Evolutionary conservation across 1,140 invertebrate species (phyloP), one percentile per base, ranked within the genome.

Genomic region (Drosophila tani): DNA sequence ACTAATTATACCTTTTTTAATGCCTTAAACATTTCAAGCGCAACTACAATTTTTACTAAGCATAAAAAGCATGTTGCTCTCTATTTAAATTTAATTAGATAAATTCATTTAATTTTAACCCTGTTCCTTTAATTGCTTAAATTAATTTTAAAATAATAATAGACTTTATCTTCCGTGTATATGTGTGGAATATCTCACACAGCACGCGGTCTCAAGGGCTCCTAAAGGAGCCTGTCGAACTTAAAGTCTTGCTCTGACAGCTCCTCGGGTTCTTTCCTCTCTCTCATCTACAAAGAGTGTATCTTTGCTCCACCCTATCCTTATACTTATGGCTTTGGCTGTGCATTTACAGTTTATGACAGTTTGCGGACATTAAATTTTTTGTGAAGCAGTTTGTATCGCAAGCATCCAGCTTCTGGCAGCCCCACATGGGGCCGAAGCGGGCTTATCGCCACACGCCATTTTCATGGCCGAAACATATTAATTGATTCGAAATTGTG

Each of bases 311-410:
- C 63, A n/a, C 24, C 65, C 49, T 73, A 21, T 63, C 57, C 79
- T 60, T 66, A 75, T 57, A 29, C 47, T 58, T 60, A 56, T 67
- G 47, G 27, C 60, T 66, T 51, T 75, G 62, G 66, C 69, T 63
- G 56, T 67, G 40, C 60, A 71, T 84, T 84, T 81, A 58, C 71
- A 84, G 81, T 80, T 83, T 84, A 80, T 83, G 76, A 84, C 76
- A 84, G 71, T 83, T 83, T 83, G 55, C 47, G 70, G 70, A 60
- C 70, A 74, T 73, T 73, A 74, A 73, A 74, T 51, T 60, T 74
- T 66, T 27, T 60, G 32, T 32, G 38, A 71, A 70, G 57, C 65
- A 66, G 45, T 74, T 65, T 73, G 38, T 57, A 74, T 68, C 47
- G 32, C 29, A 49, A 15, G 47, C 53, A 47, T 27, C 15, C 60